Conservation (phyloP, 2,113 vertebrate species). For the Mixornis gularis region DNA sequence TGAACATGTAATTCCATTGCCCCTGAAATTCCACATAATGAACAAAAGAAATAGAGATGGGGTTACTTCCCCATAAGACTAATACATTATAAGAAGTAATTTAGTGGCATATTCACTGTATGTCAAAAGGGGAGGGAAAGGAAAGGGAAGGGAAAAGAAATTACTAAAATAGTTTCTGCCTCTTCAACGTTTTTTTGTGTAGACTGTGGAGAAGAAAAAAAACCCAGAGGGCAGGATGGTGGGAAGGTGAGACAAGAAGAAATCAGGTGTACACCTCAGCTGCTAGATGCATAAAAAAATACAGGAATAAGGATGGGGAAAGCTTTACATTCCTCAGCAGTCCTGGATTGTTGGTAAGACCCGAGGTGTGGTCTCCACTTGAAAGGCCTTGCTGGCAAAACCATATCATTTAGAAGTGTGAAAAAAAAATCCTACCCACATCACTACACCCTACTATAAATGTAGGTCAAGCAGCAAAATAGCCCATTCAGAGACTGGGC, state of each 20-base stretch:
- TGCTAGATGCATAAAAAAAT: background rate
- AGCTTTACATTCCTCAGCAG: background rate
- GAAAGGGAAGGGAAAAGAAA: background rate
- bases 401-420: slow-evolving; percentile 7
- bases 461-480: slow-evolving; percentile 22
- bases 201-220: background rate
- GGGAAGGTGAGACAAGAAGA: background rate
- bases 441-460: background rate
- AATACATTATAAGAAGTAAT: background rate
- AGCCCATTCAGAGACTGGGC: background rate
- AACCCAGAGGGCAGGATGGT: background rate
- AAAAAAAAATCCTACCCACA: slow-evolving; percentile 12
- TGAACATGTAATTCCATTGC: background rate
- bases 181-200: background rate
- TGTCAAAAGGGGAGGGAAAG: background rate
- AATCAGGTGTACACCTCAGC: background rate
- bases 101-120: background rate
- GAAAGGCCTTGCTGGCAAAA: background rate
- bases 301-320: background rate
- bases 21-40: background rate
- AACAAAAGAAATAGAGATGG: background rate
- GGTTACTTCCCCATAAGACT: background rate
- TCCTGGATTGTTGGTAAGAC: background rate
- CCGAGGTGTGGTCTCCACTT: background rate
- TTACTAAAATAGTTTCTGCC: background rate